Evolutionary conservation across 2,888 invertebrate species (phyloP), one percentile per base, ranked within the genome.

Genomic region (Criorhina ranunculi): DNA sequence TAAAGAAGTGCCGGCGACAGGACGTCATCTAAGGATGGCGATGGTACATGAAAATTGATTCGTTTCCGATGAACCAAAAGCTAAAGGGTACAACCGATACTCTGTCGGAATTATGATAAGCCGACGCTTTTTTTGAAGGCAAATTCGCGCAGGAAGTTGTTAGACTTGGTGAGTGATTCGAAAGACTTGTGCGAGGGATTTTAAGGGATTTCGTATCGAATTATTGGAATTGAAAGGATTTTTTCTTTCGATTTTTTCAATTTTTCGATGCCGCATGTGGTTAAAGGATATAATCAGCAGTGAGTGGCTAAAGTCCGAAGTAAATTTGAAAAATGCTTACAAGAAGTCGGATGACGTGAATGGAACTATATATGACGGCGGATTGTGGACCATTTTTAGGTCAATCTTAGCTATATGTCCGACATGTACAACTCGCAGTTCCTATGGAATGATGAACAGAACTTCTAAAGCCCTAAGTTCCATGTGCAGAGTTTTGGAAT

Each of bases 41-140:
- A 79, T 79, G 69, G 70, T 66, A 80, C 85, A 80, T 85, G 85
- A 85, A 85, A 85, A 85, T 79, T 85, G 85, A 85, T 85, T 85
- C 85, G 85, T 85, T 85, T 80, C 85, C 85, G 85, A 85, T 85
- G 85, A 85, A 85, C 85, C 85, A 80, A 85, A 85, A 80, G 73
- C 85, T 80, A 85, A 85, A 85, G 85, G 85, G 85, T 80, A 70
- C 85, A 85, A 85, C 80, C 80, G 85, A 85, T 85, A 85, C 80
- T 55, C 79, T 59, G 66, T 31, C 64, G 80, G 85, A 85, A 85
- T 85, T 79, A 85, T 80, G 85, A 85, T 85, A 85, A 85, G 85
- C 85, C 70, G 79, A 76, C 69, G 64, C 70, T 24, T 73, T 76
- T n/a, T 73, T 64, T 49, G 17, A 17, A 40, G 80, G 69, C 69